Evolutionary conservation across 2,113 vertebrate genomes (phyloP).

Genomic region (Pygoscelis antarcticus): DNA sequence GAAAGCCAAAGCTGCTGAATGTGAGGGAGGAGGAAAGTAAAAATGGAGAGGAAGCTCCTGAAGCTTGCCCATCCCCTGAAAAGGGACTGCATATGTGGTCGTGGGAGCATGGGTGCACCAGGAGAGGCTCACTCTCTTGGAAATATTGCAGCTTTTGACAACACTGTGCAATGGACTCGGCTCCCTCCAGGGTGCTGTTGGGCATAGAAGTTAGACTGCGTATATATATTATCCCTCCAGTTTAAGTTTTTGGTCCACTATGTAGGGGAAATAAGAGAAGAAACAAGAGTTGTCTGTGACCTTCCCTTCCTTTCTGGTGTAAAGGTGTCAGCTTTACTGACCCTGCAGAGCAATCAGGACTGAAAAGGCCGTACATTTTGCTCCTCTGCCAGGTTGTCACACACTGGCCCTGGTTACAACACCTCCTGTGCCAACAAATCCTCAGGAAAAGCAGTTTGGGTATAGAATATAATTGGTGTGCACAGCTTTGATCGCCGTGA

Average conservation of each 20-base stretch:
- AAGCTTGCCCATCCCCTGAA: not conserved
- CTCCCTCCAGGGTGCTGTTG: not conserved
- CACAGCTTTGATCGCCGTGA: not conserved
- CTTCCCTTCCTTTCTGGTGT: not conserved
- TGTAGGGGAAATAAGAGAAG: not conserved
- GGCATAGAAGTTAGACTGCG: not conserved
- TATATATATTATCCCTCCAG: not conserved
- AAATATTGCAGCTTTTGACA: not conserved
- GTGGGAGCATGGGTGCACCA: not conserved
- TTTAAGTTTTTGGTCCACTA: not conserved
- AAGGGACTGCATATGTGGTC: not conserved
- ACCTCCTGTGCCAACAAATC: not conserved
- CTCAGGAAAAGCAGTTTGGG: not conserved
- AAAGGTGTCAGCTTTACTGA: rapidly evolving
- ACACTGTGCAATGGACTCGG: not conserved
- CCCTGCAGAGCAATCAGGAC: not conserved
- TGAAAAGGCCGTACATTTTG: not conserved
- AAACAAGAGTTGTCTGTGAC: rapidly evolving
- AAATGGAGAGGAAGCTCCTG: not conserved
- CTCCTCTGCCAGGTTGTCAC: not conserved
- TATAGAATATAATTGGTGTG: not conserved
- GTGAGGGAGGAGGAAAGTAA: not conserved
- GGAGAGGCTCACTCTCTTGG: not conserved
- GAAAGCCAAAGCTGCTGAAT: not conserved
- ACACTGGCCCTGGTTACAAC: not conserved